phyloP scores from a whole-genome alignment of 1,140 invertebrate species.

The fruit fly (Drosophila melanogaster) region Release_6_plus_ISO1_MT NT_033779.5:864001-864500 shows the following conservation, averaged over 20 bases:
- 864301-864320: conserved; percentile 96
- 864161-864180: neutral
- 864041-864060: conserved; percentile 85
- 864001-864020: conserved; percentile 70
- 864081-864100: conserved; percentile 91
- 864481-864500: conserved; percentile 96
- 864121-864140: conserved; percentile 91
- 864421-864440: conserved; percentile 94
- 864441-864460: conserved; percentile 98
- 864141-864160: neutral
- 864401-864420: conserved; percentile 98
- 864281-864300: conserved; percentile 98
- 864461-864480: conserved; percentile 98
- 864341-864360: conserved; percentile 61
- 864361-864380: neutral
- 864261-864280: conserved; percentile 98
- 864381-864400: conserved; percentile 88
- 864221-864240: conserved; percentile 88
- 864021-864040: conserved; percentile 54
- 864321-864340: conserved; percentile 98
- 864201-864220: conserved; percentile 98
- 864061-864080: conserved; percentile 88
- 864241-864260: conserved; percentile 99
- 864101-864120: conserved; percentile 94
- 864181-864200: conserved; percentile 89